These are phyloP conservation scores for Panurus biarmicus DNA, from an alignment of 2,113 vertebrate genomes.

Conservation along the genomic window DNA sequence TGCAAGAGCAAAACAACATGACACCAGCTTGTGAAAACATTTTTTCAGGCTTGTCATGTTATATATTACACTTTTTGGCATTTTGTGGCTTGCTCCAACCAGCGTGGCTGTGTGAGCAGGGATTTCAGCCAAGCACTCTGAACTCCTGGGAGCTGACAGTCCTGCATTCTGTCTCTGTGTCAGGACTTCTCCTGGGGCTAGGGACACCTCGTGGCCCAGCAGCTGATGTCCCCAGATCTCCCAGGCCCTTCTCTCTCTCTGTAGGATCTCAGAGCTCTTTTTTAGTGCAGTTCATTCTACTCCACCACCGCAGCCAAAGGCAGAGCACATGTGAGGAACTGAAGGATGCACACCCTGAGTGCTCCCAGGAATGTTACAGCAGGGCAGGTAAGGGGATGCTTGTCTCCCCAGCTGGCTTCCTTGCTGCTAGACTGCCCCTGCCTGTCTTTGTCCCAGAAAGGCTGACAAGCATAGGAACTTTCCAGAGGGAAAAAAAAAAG, in stretches of 20 bases:
- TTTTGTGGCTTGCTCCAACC: background rate
- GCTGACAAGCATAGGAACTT: background rate
- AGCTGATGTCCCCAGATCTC: background rate
- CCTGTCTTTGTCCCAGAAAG: background rate
- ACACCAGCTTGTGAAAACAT: conserved; percentile 28
- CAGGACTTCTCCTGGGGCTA: background rate
- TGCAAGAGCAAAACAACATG: conserved; percentile 35
- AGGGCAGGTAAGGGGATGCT: background rate
- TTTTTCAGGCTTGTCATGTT: background rate
- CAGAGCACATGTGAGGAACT: background rate
- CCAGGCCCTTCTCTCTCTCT: background rate
- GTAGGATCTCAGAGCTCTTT: background rate
- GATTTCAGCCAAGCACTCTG: background rate
- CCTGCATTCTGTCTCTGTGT: background rate
- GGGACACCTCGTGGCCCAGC: background rate
- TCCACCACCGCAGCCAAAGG: background rate
- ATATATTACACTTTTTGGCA: background rate
- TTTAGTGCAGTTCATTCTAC: background rate
- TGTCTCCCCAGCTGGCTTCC: background rate
- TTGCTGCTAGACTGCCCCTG: background rate
- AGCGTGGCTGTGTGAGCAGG: background rate
- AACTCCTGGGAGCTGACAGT: background rate
- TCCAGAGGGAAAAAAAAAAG: background rate
- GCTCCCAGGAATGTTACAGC: background rate
- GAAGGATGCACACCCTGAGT: background rate